These are phyloP conservation scores for Cyprinus carpio DNA, from an alignment of 2,113 vertebrate genomes.

Conservation along the genomic window DNA sequence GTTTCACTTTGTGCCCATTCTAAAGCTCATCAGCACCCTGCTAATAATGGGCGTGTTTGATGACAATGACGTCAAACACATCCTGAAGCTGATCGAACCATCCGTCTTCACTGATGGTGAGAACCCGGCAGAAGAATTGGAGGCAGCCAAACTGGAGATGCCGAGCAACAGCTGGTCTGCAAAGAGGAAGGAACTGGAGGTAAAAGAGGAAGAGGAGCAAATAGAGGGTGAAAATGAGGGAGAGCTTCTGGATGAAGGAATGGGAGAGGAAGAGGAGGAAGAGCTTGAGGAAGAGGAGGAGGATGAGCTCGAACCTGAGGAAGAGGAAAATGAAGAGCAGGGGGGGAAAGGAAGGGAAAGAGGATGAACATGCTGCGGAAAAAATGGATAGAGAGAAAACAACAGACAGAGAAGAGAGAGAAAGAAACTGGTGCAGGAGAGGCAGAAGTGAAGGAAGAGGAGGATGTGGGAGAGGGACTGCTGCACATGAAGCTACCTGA, in stretches of 20 bases:
- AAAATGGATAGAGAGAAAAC: constrained; percentile 61
- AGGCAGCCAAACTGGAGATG: constrained; percentile 59
- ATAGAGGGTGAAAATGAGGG: constrained; percentile 32
- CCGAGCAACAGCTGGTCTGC: constrained; percentile 48
- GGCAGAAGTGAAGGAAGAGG: constrained; percentile 67
- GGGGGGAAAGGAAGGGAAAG: constrained; percentile 65
- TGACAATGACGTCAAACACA: constrained; percentile 83
- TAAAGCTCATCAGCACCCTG: constrained; percentile 90
- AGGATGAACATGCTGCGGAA: constrained; percentile 63
- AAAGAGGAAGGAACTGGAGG: constrained; percentile 57
- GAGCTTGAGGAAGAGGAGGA: constrained; percentile 61
- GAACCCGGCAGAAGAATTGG: constrained; percentile 58
- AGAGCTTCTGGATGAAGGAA: constrained; percentile 52
- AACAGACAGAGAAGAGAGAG: constrained; percentile 65
- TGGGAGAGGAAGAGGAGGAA: constrained; percentile 69
- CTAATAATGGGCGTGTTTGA: constrained; percentile 91
- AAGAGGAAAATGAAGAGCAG: constrained; percentile 58
- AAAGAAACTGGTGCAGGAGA: constrained; percentile 61
- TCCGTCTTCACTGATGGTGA: constrained; percentile 79
- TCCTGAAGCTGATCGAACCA: constrained; percentile 92
- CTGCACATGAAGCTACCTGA: constrained; percentile 95
- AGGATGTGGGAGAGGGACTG: constrained; percentile 82
- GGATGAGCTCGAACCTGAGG: constrained; percentile 61
- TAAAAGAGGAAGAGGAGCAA: constrained; percentile 60
- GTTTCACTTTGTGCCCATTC: constrained; percentile 87